A percentile compares a stretch with the other conserved stretches of the same genome.
Conservation (phyloP, 2,113 vertebrate genomes). For the Ascaphus truei region DNA sequence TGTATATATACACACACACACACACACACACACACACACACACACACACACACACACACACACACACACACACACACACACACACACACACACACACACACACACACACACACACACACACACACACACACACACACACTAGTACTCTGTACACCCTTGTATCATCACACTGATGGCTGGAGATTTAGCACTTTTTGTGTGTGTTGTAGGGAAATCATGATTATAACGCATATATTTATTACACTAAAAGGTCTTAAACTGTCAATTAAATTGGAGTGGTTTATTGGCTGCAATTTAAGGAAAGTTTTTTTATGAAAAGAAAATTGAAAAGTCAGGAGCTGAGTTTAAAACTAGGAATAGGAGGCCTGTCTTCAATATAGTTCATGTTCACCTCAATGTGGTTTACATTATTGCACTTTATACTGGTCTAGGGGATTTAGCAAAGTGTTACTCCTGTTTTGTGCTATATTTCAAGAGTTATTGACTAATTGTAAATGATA, state of each 20-base stretch:
- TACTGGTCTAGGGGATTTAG: neutral
- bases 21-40: no score
- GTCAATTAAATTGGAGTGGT: neutral
- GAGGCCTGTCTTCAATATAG: neutral
- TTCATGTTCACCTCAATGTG: neutral
- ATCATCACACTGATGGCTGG: no score
- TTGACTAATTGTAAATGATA: neutral
- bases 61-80: no score
- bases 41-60: no score
- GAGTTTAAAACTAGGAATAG: neutral
- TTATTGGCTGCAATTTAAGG: neutral
- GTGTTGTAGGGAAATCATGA: neutral
- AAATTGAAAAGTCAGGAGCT: neutral
- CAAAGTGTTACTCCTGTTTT: neutral
- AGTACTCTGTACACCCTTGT: no score
- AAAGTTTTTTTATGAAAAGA: neutral
- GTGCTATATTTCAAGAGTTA: neutral
- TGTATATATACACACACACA: no score
- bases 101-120: no score
- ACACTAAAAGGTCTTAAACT: neutral
- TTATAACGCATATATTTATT: neutral
- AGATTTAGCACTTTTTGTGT: neutral
- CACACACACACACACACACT: no score
- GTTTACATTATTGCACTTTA: neutral
- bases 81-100: no score